phyloP scores from a whole-genome alignment of 37 sponge, comb jelly and placozoan species.

The Corticium candelabrum region DNA sequence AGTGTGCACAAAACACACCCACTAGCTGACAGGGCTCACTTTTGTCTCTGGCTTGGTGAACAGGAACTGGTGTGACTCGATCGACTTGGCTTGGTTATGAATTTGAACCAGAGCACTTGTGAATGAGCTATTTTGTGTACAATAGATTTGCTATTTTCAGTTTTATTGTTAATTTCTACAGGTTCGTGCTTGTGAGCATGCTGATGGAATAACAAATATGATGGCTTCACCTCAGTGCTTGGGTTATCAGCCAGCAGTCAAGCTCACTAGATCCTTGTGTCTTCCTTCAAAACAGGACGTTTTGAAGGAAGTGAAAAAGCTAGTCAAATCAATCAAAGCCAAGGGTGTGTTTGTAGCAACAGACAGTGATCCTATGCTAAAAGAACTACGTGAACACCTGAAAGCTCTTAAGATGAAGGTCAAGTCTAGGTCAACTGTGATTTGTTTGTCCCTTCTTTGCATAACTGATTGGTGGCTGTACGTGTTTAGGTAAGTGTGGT shows the following conservation, averaged over 20 bases:
- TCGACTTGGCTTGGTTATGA: no score
- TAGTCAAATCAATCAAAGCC: neutral
- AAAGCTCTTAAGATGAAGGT: neutral
- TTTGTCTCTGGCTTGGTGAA: no score
- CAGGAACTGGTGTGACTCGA: no score
- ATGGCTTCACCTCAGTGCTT: conserved; percentile 85
- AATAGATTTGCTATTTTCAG: neutral
- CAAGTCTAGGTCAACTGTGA: neutral
- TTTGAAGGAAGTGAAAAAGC: conserved; percentile 11
- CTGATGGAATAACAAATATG: conserved; percentile 25
- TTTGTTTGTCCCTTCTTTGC: neutral
- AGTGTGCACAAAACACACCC: no score
- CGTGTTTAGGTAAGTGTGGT: conserved; percentile 19
- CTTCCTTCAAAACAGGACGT: conserved; percentile 33
- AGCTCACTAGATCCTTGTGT: conserved; percentile 49
- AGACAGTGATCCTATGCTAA: conserved; percentile 29
- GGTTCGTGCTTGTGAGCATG: conserved; percentile 57
- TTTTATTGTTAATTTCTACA: neutral
- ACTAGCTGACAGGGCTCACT: no score
- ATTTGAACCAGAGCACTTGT: no score
- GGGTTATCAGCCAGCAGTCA: conserved; percentile 30
- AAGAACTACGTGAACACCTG: conserved; percentile 9
- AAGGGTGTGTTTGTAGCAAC: conserved; percentile 40
- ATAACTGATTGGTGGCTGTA: no score
- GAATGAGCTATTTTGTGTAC: neutral